Base-by-base conservation (phyloP, 2,888 invertebrate species). In the Sceliomorpha sp. region DNA sequence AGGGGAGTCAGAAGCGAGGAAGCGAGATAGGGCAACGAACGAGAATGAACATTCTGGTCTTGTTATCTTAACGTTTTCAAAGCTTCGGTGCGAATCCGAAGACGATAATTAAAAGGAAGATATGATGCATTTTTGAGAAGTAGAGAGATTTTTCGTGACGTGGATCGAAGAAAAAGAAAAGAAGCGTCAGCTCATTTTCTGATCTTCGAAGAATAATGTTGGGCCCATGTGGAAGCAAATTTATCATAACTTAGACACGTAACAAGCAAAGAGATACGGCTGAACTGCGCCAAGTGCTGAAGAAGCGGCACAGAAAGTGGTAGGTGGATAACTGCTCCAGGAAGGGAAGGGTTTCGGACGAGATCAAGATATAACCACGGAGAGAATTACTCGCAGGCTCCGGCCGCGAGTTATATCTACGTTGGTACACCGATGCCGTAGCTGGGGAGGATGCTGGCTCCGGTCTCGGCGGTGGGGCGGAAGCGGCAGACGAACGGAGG, bases 291-390 rank as follows among this genome's bases (percentile, higher is more conserved):
- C n/a, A n/a, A n/a, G n/a, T n/a, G n/a, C n/a, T n/a, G n/a, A n/a
- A 58, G 36, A 51, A 53, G 53, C 55, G 4, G 36, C 8, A 36
- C n/a, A 24, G 53, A 24, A 31, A 37, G 20, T 17, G 27, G 36
- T 29, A 36, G 53, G 26, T 32, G 12, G 51, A 44, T 60, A 34
- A 42, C 40, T 34, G 50, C 56, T 44, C 32, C 58, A 62, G 55
- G 62, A 59, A 58, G 34, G 60, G 62, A 50, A 59, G 69, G n/a
- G 56, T 56, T 68, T 63, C 37, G 67, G 66, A 70, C 63, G 72
- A 81, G 82, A 85, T 84, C 81, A 81, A 86, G 83, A 85, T 85
- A 84, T 81, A 84, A 84, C 83, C 81, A 77, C 76, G 75, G 73
- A 77, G 79, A 81, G 79, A 85, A 82, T 84, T 82, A 82, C 81